Base-by-base conservation (phyloP, 2,888 invertebrate species). In the Acrocyrtus sp. region DNA sequence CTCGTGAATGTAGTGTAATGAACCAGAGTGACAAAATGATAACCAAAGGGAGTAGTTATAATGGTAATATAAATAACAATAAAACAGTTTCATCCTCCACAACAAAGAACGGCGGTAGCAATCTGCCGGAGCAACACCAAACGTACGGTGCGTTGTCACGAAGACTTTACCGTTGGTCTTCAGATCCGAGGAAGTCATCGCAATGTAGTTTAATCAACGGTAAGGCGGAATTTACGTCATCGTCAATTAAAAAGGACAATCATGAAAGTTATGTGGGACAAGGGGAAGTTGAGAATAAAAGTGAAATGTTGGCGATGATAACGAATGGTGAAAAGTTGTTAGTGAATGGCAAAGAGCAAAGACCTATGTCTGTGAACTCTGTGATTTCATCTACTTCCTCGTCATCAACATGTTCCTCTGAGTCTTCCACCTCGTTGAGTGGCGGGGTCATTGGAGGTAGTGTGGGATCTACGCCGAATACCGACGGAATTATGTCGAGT, bases 281-380 rank as follows among this genome's bases (percentile, higher is more conserved):
- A 63, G 43, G 41, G 17, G 62, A 10, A n/a, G 58, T 27, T 26
- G 56, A 56, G 48, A 72, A 53, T 43, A 60, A 62, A 21, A 65
- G 72, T 72, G 65, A 65, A 50, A 60, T 60, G 65, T 60, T 62
- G 60, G 66, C 60, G 48, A 61, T 68, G 54, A 69, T 56, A 57
- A 53, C 10, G 24, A 27, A n/a, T 51, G 53, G 73, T 63, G 68
- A 72, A 72, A 72, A 72, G 66, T 61, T 66, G 19, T 50, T 72
- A 72, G 66, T 61, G 56, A 70, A 69, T 39, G 74, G 72, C 27
- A 75, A 75, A 41, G 75, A 78, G 65, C 87, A 88, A 15, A 85
- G 92, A 77, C 92, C 92, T 43, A 85, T 92, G 22, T 92, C 92
- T 1, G 88, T 91, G 84, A 91, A 91, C 83, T 93, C 93, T 74